phyloP scores from a whole-genome alignment of 2,888 invertebrate genomes.

The Venusia cambrica region DNA sequence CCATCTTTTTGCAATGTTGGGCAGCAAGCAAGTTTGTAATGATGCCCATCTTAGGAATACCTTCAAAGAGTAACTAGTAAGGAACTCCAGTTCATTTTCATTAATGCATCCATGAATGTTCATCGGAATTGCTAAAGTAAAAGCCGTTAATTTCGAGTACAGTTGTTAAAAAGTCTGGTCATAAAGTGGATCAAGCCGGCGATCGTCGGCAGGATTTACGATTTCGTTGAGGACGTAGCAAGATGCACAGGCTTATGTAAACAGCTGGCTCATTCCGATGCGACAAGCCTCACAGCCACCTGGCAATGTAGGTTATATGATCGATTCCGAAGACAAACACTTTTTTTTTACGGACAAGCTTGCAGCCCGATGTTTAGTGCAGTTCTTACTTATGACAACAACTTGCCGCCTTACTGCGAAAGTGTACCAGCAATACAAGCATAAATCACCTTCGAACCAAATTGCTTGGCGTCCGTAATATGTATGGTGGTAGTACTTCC shows the following conservation, averaged over 20 bases:
- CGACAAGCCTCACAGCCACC: neutral
- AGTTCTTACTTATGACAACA: too few relatives aligned
- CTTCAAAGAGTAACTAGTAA: neutral
- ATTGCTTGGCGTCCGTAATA: too few relatives aligned
- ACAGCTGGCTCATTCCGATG: conserved; percentile 2
- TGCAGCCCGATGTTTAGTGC: too few relatives aligned
- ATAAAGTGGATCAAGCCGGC: conserved; percentile 53
- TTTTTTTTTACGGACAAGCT: too few relatives aligned
- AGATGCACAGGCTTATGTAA: conserved; percentile 19
- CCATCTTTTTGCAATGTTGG: too few relatives aligned
- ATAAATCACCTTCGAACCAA: too few relatives aligned
- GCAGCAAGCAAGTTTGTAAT: too few relatives aligned
- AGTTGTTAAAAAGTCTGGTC: conserved; percentile 52
- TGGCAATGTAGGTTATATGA: too few relatives aligned
- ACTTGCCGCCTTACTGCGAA: too few relatives aligned
- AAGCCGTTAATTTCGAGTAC: conserved; percentile 31
- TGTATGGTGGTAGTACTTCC: too few relatives aligned
- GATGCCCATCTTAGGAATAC: neutral
- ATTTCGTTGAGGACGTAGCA: conserved; percentile 30
- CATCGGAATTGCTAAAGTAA: conserved; percentile 18
- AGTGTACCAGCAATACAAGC: neutral
- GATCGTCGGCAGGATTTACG: conserved; percentile 37
- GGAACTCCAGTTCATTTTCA: neutral
- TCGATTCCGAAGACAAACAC: too few relatives aligned
- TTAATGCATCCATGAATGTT: conserved; percentile 3